Evolutionary conservation across 1,140 invertebrate species (phyloP), one percentile per base, ranked within the genome.

Genomic region (Tetramorium alpestre): DNA sequence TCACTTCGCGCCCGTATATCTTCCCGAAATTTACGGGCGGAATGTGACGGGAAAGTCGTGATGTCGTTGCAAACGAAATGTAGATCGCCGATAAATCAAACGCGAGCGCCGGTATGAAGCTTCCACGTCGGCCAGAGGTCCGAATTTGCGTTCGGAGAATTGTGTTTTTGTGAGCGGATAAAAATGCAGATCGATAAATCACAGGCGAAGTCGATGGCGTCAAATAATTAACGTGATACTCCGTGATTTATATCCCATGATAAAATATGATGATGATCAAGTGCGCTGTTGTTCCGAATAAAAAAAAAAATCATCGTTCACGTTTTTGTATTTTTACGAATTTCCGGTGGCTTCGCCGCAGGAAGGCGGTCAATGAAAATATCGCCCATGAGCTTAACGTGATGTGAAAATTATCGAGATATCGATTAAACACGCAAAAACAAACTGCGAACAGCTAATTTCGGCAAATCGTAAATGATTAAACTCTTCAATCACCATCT

Each of bases 11-110:
- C 25, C n/a, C 38, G 54, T 49, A 33, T 47, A 49, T 49, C 69
- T 49, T 75, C 0, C 33, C 41, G n/a, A 84, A 75, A 84, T 84
- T 84, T 84, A 84, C 69, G 80, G 54, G 54, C 28, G 22, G 16
- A 75, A 49, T 84, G 67, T 84, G 80, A 84, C 80, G 47, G 54
- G 28, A 60, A 75, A 84, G 54, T 84, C 77, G 54, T 75, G 41
- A 73, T 56, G 54, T 58, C 80, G 69, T 60, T 84, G 41, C 69
- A 75, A 84, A 84, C 69, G 69, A 75, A 84, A 84, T 84, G 54
- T 75, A 84, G 69, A 84, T 84, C 80, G 80, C 33, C 80, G 80
- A 84, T 84, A 84, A 84, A 84, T 84, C 80, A 84, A 73, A 84
- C 25, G n/a, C 56, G 54, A 62, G 22, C 65, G 25, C 18, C 80